These are phyloP conservation scores for Grammomys dolichurus DNA, from an alignment of 2,113 vertebrate species.

Conservation along the genomic window DNA sequence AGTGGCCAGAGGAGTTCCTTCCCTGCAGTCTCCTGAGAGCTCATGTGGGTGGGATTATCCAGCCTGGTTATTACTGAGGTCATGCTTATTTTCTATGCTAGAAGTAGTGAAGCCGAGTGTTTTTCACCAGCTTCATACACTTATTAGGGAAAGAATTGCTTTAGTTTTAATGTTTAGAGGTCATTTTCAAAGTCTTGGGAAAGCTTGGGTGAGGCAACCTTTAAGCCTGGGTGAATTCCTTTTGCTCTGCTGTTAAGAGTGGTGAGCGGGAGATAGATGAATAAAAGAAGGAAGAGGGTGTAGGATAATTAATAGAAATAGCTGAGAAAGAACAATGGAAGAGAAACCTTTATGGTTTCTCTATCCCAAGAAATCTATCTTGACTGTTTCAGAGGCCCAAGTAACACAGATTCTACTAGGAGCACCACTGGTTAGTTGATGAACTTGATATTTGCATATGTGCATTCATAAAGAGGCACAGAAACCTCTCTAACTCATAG, in stretches of 20 bases:
- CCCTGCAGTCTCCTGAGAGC: not conserved
- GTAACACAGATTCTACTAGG: not conserved
- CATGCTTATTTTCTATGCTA: not conserved
- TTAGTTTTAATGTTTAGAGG: not conserved
- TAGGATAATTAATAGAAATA: not conserved
- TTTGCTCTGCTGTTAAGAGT: not conserved
- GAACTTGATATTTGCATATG: not conserved
- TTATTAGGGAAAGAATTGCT: not conserved
- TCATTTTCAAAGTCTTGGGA: not conserved
- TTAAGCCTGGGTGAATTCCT: not conserved
- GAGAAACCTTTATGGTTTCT: not conserved
- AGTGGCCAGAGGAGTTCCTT: too few relatives aligned
- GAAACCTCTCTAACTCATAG: not conserved
- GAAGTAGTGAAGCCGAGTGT: not conserved
- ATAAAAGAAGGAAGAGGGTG: accelerated
- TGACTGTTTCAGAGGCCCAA: not conserved
- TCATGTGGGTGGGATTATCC: not conserved
- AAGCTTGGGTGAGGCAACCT: not conserved
- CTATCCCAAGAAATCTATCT: not conserved
- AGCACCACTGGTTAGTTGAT: not conserved
- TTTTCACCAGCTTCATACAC: not conserved
- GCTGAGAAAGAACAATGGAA: not conserved
- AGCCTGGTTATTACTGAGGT: not conserved
- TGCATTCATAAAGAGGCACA: not conserved
- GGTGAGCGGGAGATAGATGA: not conserved